Evolutionary conservation across 2,797 vertebrate species (phyloP).

Genomic region (Hybognathus amarus): DNA sequence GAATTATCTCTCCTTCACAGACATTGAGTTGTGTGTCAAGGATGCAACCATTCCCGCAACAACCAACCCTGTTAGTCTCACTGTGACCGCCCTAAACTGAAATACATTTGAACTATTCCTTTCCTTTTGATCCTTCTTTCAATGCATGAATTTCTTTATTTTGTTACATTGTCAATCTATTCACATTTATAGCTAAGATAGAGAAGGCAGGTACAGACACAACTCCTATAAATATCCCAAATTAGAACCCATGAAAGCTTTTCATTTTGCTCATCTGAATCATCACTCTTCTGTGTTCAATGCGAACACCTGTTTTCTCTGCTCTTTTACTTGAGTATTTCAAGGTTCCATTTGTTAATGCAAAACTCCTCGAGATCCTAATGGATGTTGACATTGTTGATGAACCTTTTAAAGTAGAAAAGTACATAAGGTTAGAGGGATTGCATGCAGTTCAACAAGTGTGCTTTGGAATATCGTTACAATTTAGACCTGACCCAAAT

Average conservation of each 20-base stretch:
- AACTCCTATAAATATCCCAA: slow-evolving; percentile 24
- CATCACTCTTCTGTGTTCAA: slow-evolving; percentile 10
- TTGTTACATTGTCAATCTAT: background rate
- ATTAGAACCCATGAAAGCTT: slow-evolving; percentile 17
- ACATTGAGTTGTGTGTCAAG: slow-evolving; percentile 58
- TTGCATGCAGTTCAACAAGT: slow-evolving; percentile 9
- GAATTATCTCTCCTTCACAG: slow-evolving; percentile 69
- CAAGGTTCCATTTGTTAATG: slow-evolving; percentile 13
- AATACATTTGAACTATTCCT: background rate
- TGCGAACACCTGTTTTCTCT: slow-evolving; percentile 11
- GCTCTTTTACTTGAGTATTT: slow-evolving; percentile 13
- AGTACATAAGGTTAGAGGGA: background rate
- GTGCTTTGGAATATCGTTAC: background rate
- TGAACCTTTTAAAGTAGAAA: slow-evolving; percentile 1
- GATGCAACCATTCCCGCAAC: slow-evolving; percentile 60
- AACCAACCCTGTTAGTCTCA: background rate
- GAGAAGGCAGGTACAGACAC: background rate
- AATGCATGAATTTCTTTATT: background rate
- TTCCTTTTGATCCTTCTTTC: background rate
- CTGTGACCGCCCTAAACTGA: background rate
- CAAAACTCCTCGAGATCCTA: background rate
- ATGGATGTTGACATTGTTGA: background rate
- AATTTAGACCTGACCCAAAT: slow-evolving; percentile 13
- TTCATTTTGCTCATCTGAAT: slow-evolving; percentile 33
- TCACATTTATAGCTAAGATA: background rate